Evolutionary conservation across 2,888 invertebrate genomes (phyloP).

Genomic region (Chalcis sispes): DNA sequence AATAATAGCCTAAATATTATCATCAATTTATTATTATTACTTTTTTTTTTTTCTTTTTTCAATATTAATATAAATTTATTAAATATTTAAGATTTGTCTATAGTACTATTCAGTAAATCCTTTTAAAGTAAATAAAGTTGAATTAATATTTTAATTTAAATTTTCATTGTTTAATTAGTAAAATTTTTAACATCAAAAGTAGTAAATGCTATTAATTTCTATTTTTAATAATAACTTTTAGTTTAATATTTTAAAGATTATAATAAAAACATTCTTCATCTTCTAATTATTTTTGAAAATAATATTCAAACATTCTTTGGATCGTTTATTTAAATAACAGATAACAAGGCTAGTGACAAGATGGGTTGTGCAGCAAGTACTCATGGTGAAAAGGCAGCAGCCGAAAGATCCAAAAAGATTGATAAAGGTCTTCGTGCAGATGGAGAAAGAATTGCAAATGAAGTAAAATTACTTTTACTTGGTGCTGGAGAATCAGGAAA

Average conservation of each 20-base stretch:
- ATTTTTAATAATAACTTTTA: not conserved
- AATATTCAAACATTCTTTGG: not conserved
- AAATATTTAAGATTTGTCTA: too few relatives aligned
- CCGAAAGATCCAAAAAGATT: slow-evolving; percentile 90
- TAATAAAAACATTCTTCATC: not conserved
- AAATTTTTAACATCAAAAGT: not conserved
- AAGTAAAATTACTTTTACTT: slow-evolving; percentile 91
- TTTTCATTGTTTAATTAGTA: not conserved
- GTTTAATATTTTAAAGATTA: not conserved
- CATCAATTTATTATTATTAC: too few relatives aligned
- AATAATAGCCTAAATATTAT: too few relatives aligned
- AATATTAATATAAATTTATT: too few relatives aligned
- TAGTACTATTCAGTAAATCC: too few relatives aligned
- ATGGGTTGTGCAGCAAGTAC: slow-evolving; percentile 92
- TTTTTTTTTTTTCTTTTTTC: too few relatives aligned
- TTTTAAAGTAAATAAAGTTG: too few relatives aligned
- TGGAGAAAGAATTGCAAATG: slow-evolving; percentile 89
- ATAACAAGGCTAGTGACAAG: slow-evolving; percentile 60
- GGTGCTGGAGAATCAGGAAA: slow-evolving; percentile 96
- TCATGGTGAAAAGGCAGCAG: slow-evolving; percentile 88
- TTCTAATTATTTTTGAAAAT: too few relatives aligned
- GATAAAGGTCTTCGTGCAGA: slow-evolving; percentile 90
- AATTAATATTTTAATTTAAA: not conserved
- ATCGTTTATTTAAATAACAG: slow-evolving; percentile 7
- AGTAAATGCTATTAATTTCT: too few relatives aligned